These are phyloP conservation scores for Amiota mariae DNA, from an alignment of 2,888 invertebrate species.

Conservation along the genomic window DNA sequence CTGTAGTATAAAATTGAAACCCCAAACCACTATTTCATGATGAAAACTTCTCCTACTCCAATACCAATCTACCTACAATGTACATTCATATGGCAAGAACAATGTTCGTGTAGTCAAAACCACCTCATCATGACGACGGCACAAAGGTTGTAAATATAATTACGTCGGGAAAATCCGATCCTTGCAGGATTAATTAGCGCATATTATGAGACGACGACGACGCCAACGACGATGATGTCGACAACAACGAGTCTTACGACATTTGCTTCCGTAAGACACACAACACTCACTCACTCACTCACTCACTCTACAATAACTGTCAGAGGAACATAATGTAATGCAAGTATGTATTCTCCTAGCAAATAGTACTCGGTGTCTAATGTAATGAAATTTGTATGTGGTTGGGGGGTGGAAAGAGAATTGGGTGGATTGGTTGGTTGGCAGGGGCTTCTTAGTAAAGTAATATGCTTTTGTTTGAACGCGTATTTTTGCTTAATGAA, in stretches of 20 bases:
- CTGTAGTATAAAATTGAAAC: slow-evolving; percentile 34
- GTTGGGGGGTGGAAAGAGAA: slow-evolving; percentile 4
- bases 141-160: slow-evolving; percentile 65
- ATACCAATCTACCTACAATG: background rate
- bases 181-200: slow-evolving; percentile 74
- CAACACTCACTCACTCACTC: background rate
- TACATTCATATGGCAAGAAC: background rate
- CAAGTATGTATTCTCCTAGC: no score
- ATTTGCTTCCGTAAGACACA: slow-evolving; percentile 48
- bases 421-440: background rate
- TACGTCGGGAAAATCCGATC: slow-evolving; percentile 72
- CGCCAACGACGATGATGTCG: slow-evolving; percentile 48
- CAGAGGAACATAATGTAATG: slow-evolving; percentile 9
- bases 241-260: slow-evolving; percentile 31
- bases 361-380: no score
- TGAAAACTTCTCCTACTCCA: background rate
- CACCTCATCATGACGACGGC: background rate
- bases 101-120: background rate
- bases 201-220: slow-evolving; percentile 66
- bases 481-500: slow-evolving; percentile 55
- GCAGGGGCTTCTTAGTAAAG: background rate
- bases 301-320: no score
- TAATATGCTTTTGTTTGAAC: background rate
- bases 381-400: slow-evolving; percentile 43
- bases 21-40: no score